A percentile compares a stretch with the other conserved stretches of the same genome.
Evolutionary conservation across 2,113 vertebrate genomes (phyloP).

Genomic region (Prunella himalayana): DNA sequence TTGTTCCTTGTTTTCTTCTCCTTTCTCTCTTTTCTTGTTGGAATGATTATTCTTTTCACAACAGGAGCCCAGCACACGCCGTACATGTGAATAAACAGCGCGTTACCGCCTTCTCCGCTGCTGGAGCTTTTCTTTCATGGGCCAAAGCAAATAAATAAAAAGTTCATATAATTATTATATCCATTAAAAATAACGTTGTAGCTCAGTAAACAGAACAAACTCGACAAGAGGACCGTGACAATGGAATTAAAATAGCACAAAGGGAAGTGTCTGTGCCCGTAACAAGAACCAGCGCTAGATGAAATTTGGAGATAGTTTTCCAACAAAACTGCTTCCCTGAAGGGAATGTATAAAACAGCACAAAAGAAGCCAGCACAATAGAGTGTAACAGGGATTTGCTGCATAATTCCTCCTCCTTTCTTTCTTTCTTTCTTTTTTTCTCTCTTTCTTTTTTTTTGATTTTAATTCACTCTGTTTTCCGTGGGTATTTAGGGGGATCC

Average conservation of each 20-base stretch:
- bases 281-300: background rate
- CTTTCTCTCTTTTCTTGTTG: background rate
- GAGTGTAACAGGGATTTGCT: background rate
- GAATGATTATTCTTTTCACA: slow-evolving; percentile 25
- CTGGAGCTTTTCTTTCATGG: background rate
- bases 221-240: background rate
- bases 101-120: background rate
- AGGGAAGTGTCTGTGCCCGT: background rate
- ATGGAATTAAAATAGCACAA: slow-evolving; percentile 49
- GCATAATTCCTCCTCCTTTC: background rate
- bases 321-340: slow-evolving; percentile 32
- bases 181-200: background rate
- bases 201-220: slow-evolving; percentile 11
- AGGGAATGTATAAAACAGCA: slow-evolving; percentile 14
- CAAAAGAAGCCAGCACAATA: slow-evolving; percentile 32
- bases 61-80: background rate
- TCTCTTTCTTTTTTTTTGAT: background rate
- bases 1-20: slow-evolving; percentile 2
- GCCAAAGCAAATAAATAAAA: slow-evolving; percentile 45
- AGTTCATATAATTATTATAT: slow-evolving; percentile 27
- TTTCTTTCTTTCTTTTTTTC: too few relatives aligned
- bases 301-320: slow-evolving; percentile 52
- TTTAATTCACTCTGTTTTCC: background rate
- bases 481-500: background rate
- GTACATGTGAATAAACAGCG: background rate